Base-by-base conservation (phyloP, 2,888 invertebrate species). In the Phyto melanocephala region DNA sequence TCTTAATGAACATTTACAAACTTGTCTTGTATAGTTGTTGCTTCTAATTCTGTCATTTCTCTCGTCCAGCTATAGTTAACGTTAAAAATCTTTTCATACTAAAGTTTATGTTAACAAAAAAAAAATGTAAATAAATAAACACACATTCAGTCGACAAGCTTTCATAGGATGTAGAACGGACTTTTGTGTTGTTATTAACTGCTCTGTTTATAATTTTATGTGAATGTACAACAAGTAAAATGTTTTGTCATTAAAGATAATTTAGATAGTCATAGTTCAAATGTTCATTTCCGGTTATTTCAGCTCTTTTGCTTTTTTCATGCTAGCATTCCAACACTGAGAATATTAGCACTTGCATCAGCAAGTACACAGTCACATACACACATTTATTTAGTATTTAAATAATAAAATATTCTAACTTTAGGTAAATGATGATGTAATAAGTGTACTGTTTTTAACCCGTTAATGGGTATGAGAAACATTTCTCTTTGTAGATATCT, bases 211-310 rank as follows among this genome's bases (percentile, higher is more conserved):
- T 13, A 68, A 60, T 56, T 74, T 63, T 45, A 35, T 24, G n/a
- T n/a, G n/a, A 28, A 22, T 45, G 52, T 20, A 45, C n/a, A 60
- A 67, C 58, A 72, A 58, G 50, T 52, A 60, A 67, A 67, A 67
- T 54, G 35, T 60, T 72, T 65, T 79, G 75, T 88, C 88, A 88
- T 89, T 89, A 88, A 87, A 88, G 87, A 88, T 88, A 88, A 87
- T 88, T 88, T 86, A 86, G 86, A 87, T 87, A 86, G 87, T 86
- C 87, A 87, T 86, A 86, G 88, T 86, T 87, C 86, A 88, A 89
- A 86, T 88, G 86, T 85, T 85, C 85, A 85, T 85, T 88, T 89
- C 89, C 89, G 89, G 62, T 80, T n/a, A 67, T 68, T 80, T 60
- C 37, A 40, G 60, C 50, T 40, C 35, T 42, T 22, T 35, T 22